These are phyloP conservation scores for Glareola pratincola DNA, from an alignment of 2,113 vertebrate species.

Conservation along the genomic window DNA sequence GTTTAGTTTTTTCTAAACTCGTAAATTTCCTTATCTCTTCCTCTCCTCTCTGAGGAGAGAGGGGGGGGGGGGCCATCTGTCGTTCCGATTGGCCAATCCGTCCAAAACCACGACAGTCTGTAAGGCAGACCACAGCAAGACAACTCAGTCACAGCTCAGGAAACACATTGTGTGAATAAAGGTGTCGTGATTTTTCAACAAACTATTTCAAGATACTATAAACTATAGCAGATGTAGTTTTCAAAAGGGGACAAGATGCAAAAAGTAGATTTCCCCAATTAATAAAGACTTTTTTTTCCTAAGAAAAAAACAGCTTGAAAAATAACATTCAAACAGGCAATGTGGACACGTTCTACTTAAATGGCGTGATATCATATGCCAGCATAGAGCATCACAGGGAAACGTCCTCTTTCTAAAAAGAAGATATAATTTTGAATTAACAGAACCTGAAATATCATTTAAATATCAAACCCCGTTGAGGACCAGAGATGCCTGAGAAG, in stretches of 20 bases:
- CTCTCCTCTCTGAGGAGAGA: too few species aligned
- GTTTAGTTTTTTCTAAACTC: too few species aligned
- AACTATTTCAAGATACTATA: neutral
- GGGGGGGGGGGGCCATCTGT: too few species aligned
- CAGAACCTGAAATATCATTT: neutral
- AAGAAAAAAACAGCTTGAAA: neutral
- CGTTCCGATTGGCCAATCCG: too few species aligned
- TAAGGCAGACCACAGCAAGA: neutral
- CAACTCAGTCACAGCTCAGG: neutral
- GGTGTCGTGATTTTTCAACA: neutral
- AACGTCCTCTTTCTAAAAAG: neutral
- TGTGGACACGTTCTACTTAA: neutral
- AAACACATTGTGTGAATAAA: neutral
- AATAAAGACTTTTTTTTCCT: neutral
- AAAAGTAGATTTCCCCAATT: neutral
- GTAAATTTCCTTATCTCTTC: too few species aligned
- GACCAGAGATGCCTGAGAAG: neutral
- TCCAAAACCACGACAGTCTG: too few species aligned
- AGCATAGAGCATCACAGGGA: neutral
- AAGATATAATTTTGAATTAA: neutral
- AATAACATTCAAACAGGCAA: neutral
- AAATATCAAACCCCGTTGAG: neutral
- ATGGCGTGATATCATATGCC: neutral
- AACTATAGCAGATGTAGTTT: neutral
- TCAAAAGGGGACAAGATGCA: neutral